phyloP scores from a whole-genome alignment of 1,140 invertebrate genomes.

The Idris sp. region DNA sequence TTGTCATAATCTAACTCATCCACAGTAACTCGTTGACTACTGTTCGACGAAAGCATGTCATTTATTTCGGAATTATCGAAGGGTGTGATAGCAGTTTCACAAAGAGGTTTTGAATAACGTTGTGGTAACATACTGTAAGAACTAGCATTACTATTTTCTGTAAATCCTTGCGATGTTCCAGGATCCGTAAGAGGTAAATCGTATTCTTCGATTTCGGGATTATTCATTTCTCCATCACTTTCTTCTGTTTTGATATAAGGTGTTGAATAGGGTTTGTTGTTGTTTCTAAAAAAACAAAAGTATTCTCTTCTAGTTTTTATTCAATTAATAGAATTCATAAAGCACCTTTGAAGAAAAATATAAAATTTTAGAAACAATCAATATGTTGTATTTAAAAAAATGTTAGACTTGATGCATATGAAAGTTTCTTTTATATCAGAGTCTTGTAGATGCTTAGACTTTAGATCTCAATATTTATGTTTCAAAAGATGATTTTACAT shows the following conservation, averaged over 20 bases:
- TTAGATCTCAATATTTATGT: too few species aligned
- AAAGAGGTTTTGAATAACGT: slow-evolving; percentile 68
- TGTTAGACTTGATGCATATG: too few species aligned
- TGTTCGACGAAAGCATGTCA: slow-evolving; percentile 68
- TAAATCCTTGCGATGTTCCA: slow-evolving; percentile 61
- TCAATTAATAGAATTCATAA: too few species aligned
- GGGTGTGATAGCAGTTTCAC: slow-evolving; percentile 68
- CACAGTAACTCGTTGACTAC: slow-evolving; percentile 59
- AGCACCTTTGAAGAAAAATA: too few species aligned
- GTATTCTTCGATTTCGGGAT: slow-evolving; percentile 70
- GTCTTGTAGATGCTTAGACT: too few species aligned
- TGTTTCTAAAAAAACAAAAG: slow-evolving; percentile 15
- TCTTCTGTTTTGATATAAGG: slow-evolving; percentile 62
- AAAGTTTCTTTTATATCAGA: too few species aligned
- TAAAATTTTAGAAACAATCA: too few species aligned
- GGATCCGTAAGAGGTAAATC: slow-evolving; percentile 63
- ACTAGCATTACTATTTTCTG: slow-evolving; percentile 52
- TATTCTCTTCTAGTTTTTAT: too few species aligned
- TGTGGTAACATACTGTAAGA: slow-evolving; percentile 54
- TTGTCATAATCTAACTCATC: slow-evolving; percentile 75
- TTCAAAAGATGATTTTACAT: not conserved
- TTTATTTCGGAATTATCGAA: slow-evolving; percentile 70
- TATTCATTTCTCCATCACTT: slow-evolving; percentile 67
- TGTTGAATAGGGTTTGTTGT: slow-evolving; percentile 3
- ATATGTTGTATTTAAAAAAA: too few species aligned